These are phyloP conservation scores for Panzeria rudis DNA, from an alignment of 2,888 invertebrate species.

Conservation along the genomic window DNA sequence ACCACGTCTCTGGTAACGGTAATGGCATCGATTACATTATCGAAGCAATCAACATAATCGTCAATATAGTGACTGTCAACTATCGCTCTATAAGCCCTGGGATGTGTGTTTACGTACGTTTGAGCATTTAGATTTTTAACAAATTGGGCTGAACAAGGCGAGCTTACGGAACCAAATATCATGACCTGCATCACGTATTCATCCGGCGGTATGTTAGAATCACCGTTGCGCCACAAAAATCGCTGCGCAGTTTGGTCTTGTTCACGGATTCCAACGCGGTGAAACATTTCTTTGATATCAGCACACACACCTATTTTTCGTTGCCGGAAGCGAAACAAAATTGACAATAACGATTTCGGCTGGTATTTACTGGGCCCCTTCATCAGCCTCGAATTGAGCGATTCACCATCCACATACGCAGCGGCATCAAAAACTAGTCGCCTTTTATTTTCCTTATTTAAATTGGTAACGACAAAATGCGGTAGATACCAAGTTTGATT, in stretches of 20 bases:
- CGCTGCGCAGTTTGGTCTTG: constrained; percentile 64
- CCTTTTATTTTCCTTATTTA: constrained; percentile 57
- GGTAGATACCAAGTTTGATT: constrained; percentile 44
- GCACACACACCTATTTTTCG: constrained; percentile 61
- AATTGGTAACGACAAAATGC: constrained; percentile 50
- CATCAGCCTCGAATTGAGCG: constrained; percentile 58
- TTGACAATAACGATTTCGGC: constrained; percentile 54
- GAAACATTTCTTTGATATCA: constrained; percentile 67
- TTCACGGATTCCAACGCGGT: constrained; percentile 47
- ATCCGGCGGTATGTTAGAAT: neutral
- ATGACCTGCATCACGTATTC: neutral
- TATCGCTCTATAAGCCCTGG: constrained; percentile 58
- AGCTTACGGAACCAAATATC: constrained; percentile 14
- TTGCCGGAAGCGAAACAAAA: constrained; percentile 66
- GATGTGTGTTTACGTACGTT: constrained; percentile 17
- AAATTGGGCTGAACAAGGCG: constrained; percentile 55
- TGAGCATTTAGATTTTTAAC: constrained; percentile 13
- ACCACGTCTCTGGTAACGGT: constrained; percentile 55
- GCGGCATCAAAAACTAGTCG: constrained; percentile 66
- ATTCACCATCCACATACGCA: constrained; percentile 46
- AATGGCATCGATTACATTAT: constrained; percentile 58
- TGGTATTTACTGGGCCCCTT: constrained; percentile 61
- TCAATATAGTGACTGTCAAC: constrained; percentile 67
- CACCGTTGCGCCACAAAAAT: constrained; percentile 39
- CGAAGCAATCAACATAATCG: constrained; percentile 51